These are phyloP conservation scores for Pygmarrhopalites habei DNA, from an alignment of 1,140 invertebrate species.

Conservation along the genomic window DNA sequence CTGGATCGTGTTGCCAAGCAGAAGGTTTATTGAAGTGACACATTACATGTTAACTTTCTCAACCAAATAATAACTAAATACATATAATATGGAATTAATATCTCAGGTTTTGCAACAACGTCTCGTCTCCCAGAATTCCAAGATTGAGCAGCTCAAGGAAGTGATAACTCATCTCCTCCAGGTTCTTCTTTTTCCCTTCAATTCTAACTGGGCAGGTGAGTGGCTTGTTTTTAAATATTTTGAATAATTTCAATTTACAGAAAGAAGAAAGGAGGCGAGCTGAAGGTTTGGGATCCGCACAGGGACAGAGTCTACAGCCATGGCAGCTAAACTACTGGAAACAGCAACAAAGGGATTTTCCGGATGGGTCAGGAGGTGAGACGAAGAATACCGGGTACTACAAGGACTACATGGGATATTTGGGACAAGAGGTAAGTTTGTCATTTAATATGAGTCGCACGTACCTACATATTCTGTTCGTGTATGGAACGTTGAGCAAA, in stretches of 20 bases:
- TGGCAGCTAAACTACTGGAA: conserved; percentile 32
- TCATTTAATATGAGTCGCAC: too few species aligned
- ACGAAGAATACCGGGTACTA: conserved; percentile 22
- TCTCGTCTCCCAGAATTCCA: conserved; percentile 17
- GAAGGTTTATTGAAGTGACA: too few species aligned
- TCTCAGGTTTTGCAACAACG: conserved; percentile 27
- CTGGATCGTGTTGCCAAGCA: conserved; percentile 31
- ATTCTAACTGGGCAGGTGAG: neutral
- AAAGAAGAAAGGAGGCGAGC: conserved; percentile 5
- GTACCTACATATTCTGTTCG: too few species aligned
- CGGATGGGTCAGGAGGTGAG: neutral
- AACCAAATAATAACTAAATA: too few species aligned
- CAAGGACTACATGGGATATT: conserved; percentile 27
- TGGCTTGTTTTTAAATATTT: neutral
- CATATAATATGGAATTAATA: too few species aligned
- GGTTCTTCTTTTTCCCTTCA: conserved; percentile 12
- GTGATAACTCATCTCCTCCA: conserved; percentile 10
- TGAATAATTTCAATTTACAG: conserved; percentile 1
- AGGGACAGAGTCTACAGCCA: neutral
- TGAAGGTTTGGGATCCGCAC: neutral
- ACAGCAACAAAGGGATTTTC: neutral
- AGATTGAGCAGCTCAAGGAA: conserved; percentile 17
- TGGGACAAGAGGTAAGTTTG: too few species aligned
- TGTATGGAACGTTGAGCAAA: too few species aligned
- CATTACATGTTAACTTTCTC: too few species aligned